These are phyloP conservation scores for Stegophylla sp. DNA, from an alignment of 2,888 invertebrate genomes.

Conservation along the genomic window DNA sequence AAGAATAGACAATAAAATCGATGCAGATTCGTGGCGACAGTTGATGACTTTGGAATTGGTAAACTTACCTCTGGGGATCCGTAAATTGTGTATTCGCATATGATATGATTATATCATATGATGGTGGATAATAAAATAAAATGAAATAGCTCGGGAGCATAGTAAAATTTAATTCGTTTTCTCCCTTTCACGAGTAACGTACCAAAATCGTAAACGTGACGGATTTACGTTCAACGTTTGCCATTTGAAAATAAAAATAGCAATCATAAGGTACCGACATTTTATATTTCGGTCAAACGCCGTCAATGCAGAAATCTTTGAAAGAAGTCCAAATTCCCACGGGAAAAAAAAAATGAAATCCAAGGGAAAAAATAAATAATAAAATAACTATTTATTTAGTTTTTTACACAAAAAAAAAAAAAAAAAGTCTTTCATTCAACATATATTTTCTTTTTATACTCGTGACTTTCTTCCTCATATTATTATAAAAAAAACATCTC, in stretches of 20 bases:
- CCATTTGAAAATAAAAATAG: not conserved
- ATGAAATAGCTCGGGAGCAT: not conserved
- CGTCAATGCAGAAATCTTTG: not conserved
- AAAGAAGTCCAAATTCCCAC: not conserved
- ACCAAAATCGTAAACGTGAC: not conserved
- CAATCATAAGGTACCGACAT: not conserved
- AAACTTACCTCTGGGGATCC: too few relatives aligned
- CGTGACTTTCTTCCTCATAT: not conserved
- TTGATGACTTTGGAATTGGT: too few relatives aligned
- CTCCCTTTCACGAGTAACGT: not conserved
- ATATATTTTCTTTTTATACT: not conserved
- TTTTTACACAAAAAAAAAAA: not conserved
- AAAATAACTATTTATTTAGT: not conserved
- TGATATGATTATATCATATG: too few relatives aligned
- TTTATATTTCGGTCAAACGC: constrained; percentile 5
- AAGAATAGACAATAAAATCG: too few relatives aligned
- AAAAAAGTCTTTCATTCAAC: not conserved
- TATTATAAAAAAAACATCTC: not conserved
- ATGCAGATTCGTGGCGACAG: too few relatives aligned
- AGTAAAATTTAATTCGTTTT: not conserved
- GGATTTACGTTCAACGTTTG: not conserved
- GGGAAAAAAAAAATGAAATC: too few relatives aligned
- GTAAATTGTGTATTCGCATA: too few relatives aligned
- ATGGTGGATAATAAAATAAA: not conserved
- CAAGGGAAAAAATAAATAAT: not conserved